Conservation (phyloP, 2,113 vertebrate genomes). For the Blennius ocellaris region DNA sequence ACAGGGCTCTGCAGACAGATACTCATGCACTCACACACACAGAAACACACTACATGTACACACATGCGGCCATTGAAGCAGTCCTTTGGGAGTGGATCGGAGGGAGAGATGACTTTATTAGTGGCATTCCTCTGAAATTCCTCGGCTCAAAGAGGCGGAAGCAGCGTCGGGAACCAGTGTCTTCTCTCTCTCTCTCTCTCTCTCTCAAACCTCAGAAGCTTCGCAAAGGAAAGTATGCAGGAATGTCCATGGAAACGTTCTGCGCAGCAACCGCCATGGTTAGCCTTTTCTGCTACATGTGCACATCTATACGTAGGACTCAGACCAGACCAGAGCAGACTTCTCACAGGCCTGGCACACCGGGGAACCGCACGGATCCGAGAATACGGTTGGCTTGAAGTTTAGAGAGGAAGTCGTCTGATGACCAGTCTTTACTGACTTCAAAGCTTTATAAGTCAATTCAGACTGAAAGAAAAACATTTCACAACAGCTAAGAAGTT, state of each 20-base stretch:
- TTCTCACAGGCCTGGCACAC: background rate
- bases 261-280: background rate
- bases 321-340: background rate
- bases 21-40: no score
- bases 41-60: background rate
- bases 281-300: constrained; percentile 7
- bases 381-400: background rate
- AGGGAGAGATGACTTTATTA: constrained; percentile 49
- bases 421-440: background rate
- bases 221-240: constrained; percentile 26
- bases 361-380: background rate
- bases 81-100: constrained; percentile 9
- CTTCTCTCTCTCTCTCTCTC: constrained; percentile 42
- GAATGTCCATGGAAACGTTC: constrained; percentile 32
- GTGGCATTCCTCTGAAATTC: constrained; percentile 68
- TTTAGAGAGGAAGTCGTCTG: background rate
- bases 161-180: constrained; percentile 35
- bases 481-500: background rate
- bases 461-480: background rate
- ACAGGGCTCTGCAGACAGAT: no score
- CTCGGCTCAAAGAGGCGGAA: constrained; percentile 55
- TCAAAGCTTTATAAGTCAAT: background rate
- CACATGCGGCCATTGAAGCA: background rate
- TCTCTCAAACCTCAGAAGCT: constrained; percentile 35
- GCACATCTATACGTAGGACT: constrained; percentile 13